A percentile compares a stretch with the other conserved stretches of the same genome.
Evolutionary conservation across 2,113 vertebrate genomes (phyloP).

Genomic region (Zapus hudsonius): DNA sequence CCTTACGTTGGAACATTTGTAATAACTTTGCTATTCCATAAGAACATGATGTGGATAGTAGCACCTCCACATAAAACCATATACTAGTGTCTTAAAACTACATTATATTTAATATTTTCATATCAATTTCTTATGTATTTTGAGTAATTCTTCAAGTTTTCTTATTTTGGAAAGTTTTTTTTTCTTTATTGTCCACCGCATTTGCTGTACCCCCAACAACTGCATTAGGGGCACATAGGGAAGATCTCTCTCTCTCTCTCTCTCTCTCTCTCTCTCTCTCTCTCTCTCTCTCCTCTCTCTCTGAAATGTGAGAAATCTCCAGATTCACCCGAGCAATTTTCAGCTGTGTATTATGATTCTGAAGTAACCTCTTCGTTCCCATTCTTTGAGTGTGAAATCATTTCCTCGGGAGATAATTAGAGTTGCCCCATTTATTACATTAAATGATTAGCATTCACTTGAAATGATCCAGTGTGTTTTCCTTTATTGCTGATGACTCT

Average conservation of each 20-base stretch:
- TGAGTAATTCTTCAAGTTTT: background rate
- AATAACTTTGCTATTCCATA: background rate
- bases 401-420: conserved; percentile 93
- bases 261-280: background rate
- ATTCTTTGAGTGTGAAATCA: conserved; percentile 93
- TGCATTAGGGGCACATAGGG: background rate
- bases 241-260: background rate
- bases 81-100: background rate
- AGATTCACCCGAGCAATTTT: conserved; percentile 86
- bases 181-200: too few relatives aligned
- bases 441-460: conserved; percentile 92
- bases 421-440: conserved; percentile 93
- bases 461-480: conserved; percentile 91
- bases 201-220: too few relatives aligned
- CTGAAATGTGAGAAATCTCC: conserved; percentile 78
- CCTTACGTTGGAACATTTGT: background rate
- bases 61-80: background rate
- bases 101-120: background rate
- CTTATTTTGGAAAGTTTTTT: conserved; percentile 23
- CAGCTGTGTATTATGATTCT: conserved; percentile 86
- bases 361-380: conserved; percentile 88
- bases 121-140: background rate
- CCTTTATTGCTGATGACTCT: conserved; percentile 90
- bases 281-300: background rate
- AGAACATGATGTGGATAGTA: conserved; percentile 6